Conservation (phyloP, 2,113 vertebrate species). For the Taxidea taxus region DNA sequence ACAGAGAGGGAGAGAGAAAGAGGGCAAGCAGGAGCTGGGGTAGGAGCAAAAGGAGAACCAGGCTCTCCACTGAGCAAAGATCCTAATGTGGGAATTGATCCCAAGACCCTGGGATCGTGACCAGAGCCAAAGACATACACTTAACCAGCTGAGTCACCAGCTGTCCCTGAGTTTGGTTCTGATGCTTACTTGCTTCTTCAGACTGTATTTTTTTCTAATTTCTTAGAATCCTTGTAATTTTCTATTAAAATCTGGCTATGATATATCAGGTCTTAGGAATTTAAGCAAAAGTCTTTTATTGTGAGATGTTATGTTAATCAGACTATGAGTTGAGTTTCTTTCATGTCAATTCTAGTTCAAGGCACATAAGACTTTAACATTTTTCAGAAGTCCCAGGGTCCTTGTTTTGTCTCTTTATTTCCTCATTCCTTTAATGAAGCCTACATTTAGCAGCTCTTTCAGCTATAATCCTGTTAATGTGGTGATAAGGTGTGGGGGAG, state of each 20-base stretch:
- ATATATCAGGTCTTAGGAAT: not conserved
- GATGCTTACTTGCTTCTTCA: not conserved
- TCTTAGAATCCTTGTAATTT: not conserved
- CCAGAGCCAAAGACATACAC: not conserved
- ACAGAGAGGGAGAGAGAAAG: no score
- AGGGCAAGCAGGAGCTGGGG: no score
- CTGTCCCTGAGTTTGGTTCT: not conserved
- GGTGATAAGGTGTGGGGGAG: not conserved
- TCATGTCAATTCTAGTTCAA: not conserved
- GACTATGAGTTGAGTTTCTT: not conserved
- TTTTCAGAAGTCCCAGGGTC: not conserved
- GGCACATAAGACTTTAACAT: not conserved
- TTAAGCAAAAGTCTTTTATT: not conserved
- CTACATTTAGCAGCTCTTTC: not conserved
- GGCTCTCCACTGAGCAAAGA: not conserved
- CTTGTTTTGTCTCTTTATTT: not conserved
- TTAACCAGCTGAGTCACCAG: not conserved
- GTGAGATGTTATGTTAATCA: not conserved
- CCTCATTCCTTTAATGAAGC: not conserved
- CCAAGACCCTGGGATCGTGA: not conserved
- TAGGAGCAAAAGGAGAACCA: not conserved
- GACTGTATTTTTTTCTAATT: not conserved
- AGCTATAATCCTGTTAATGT: not conserved
- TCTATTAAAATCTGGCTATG: not conserved
- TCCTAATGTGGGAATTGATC: not conserved